Conservation (phyloP, 2,113 vertebrate species). For the Montifringilla adamsi region DNA sequence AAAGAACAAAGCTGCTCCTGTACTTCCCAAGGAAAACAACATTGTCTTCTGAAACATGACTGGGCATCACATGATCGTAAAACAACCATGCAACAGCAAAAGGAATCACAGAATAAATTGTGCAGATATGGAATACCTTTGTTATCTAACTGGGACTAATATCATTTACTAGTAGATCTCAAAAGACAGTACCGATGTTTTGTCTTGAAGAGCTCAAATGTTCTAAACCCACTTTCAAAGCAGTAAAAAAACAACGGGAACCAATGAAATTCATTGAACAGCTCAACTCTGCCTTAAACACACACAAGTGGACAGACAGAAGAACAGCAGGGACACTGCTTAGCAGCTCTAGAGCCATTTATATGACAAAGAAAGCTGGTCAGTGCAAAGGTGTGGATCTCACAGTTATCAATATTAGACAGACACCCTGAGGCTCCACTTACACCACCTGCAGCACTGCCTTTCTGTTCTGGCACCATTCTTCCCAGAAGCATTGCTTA, state of each 20-base stretch:
- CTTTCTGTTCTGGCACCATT: no score
- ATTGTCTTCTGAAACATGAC: not conserved
- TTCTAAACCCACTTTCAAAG: not conserved
- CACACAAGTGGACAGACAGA: not conserved
- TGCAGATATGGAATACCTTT: not conserved
- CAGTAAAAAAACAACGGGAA: not conserved
- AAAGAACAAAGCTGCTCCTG: not conserved
- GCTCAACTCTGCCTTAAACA: not conserved
- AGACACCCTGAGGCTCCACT: no score
- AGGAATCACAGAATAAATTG: not conserved
- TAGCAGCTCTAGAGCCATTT: no score
- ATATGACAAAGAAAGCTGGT: no score
- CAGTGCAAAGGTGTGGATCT: no score
- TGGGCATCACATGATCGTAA: not conserved
- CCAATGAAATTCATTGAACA: not conserved
- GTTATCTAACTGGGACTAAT: not conserved
- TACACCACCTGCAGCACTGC: no score
- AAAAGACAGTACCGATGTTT: not conserved
- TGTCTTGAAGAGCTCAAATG: not conserved
- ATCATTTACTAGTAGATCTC: not conserved
- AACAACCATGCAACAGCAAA: not conserved
- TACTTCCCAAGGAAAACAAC: not conserved
- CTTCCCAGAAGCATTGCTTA: no score
- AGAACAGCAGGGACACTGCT: not conserved
- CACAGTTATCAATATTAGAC: no score